A percentile compares a stretch with the other conserved stretches of the same genome.
Evolutionary conservation across 2,113 vertebrate genomes (phyloP).

Genomic region (Psilopogon haemacephalus): DNA sequence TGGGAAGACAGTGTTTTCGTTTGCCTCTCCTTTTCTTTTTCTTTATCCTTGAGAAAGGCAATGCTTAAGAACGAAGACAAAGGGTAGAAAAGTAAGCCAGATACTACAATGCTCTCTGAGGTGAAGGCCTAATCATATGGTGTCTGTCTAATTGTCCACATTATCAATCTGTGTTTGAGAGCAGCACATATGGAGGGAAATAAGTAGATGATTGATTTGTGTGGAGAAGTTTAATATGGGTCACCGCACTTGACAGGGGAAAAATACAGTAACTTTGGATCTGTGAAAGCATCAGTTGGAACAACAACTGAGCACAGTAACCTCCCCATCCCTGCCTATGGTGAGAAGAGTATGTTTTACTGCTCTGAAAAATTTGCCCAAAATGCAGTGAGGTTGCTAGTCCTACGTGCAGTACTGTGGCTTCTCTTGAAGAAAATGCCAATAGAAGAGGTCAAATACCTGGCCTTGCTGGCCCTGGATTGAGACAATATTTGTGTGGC

Average conservation of each 20-base stretch:
- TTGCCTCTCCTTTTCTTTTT: neutral
- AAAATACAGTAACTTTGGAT: neutral
- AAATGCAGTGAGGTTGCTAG: neutral
- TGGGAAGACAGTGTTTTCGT: neutral
- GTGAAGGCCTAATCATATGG: neutral
- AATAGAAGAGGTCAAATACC: neutral
- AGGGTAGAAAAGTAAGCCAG: neutral
- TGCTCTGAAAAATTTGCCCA: neutral
- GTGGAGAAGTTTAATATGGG: neutral
- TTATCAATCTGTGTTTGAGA: neutral
- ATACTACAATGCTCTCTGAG: neutral
- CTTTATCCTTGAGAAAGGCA: neutral
- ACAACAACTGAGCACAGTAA: rapidly evolving
- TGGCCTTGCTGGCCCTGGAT: neutral
- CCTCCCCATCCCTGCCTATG: neutral
- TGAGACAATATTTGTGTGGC: neutral
- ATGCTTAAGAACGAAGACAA: neutral
- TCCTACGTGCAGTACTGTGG: rapidly evolving
- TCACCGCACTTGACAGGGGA: neutral
- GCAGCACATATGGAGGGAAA: neutral
- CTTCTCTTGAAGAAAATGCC: neutral
- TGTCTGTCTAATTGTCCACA: neutral
- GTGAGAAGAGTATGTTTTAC: neutral
- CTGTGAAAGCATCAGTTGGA: neutral
- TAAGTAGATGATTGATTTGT: neutral